Evolutionary conservation across 2,113 vertebrate species (phyloP).

Genomic region (Hyla sarda): DNA sequence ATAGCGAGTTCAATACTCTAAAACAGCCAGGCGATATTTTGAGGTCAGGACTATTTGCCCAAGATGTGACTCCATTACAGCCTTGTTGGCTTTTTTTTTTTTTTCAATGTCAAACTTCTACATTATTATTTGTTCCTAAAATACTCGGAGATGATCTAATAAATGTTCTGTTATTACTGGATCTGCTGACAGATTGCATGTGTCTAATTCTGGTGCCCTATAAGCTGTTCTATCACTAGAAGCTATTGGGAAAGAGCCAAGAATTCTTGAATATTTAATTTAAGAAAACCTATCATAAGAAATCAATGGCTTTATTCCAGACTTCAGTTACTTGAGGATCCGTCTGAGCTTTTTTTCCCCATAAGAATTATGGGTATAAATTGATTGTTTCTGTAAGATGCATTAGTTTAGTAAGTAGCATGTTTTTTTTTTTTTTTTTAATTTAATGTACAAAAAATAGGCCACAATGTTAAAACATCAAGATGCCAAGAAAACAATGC

Average conservation of each 20-base stretch:
- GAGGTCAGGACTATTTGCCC: neutral
- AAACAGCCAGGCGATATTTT: neutral
- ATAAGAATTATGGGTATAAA: neutral
- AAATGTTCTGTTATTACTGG: constrained; percentile 44
- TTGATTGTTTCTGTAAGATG: neutral
- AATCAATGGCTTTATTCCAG: constrained; percentile 59
- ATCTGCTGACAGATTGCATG: constrained; percentile 59
- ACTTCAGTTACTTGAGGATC: constrained; percentile 50
- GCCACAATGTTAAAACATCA: neutral
- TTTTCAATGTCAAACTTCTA: neutral
- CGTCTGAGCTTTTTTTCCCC: constrained; percentile 59
- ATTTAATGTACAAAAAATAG: neutral
- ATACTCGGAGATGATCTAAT: constrained; percentile 57
- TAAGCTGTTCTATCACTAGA: constrained; percentile 59
- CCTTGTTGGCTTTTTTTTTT: neutral
- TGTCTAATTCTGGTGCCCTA: constrained; percentile 52
- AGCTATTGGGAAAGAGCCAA: constrained; percentile 54
- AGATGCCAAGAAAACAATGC: neutral
- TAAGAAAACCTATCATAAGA: constrained; percentile 51
- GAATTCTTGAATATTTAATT: constrained; percentile 1
- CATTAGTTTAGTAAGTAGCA: neutral
- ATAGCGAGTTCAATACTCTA: neutral
- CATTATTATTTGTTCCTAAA: constrained; percentile 8
- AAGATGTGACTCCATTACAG: neutral
- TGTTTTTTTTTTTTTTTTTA: neutral